Evolutionary conservation across 1,140 invertebrate genomes (phyloP).

Genomic region (Eulimnadia texana): DNA sequence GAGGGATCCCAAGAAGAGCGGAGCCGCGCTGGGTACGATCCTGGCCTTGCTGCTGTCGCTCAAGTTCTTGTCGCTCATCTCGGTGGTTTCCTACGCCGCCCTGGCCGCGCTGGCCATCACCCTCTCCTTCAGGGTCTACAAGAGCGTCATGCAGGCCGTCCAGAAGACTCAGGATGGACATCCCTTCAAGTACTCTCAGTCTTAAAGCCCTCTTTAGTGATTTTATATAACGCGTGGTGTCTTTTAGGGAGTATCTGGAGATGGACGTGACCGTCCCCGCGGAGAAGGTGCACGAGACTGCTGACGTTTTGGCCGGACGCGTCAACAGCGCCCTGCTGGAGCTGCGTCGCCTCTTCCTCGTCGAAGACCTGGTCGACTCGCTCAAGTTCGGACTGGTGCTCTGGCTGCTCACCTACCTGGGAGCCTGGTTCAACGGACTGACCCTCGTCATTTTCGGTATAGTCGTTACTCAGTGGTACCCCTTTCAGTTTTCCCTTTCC

Average conservation of each 20-base stretch:
- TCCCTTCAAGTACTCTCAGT: conserved; percentile 75
- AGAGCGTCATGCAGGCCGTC: conserved; percentile 83
- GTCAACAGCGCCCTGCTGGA: conserved; percentile 61
- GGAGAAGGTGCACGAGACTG: conserved; percentile 73
- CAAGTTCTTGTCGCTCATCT: conserved; percentile 87
- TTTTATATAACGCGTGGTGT: too few relatives aligned
- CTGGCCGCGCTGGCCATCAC: conserved; percentile 67
- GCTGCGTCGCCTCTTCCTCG: conserved; percentile 80
- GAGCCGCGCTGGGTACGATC: conserved; percentile 72
- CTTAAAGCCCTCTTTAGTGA: too few relatives aligned
- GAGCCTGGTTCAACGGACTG: conserved; percentile 96
- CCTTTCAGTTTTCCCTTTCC: not conserved
- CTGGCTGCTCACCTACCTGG: conserved; percentile 90
- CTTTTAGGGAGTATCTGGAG: conserved; percentile 63
- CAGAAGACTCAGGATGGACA: conserved; percentile 94
- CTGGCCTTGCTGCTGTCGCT: conserved; percentile 76
- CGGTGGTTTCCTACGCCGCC: conserved; percentile 80
- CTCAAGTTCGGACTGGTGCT: conserved; percentile 82
- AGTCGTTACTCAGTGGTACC: too few relatives aligned
- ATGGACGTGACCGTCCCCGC: conserved; percentile 66
- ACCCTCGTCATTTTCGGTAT: conserved; percentile 84
- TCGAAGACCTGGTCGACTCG: conserved; percentile 91
- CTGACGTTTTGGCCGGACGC: conserved; percentile 66
- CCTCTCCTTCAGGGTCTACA: conserved; percentile 86
- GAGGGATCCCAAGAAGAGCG: conserved; percentile 86